These are phyloP conservation scores for Chloroceryle inda DNA, from an alignment of 2,797 vertebrate species.

Conservation along the genomic window DNA sequence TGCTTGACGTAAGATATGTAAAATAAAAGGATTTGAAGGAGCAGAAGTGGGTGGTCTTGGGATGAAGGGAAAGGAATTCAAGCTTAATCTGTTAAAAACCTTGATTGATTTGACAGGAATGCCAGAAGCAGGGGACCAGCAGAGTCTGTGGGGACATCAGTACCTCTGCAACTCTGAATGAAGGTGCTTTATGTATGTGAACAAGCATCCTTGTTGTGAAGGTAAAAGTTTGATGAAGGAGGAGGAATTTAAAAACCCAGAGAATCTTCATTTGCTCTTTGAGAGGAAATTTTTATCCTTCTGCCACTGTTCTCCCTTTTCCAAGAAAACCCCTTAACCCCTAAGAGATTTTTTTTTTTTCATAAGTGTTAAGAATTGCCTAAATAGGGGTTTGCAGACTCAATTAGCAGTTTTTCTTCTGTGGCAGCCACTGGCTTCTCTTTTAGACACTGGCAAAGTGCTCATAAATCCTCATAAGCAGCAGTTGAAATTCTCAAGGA, in stretches of 20 bases:
- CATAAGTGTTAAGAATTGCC: background rate
- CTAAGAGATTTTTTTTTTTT: background rate
- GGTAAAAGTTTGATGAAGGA: background rate
- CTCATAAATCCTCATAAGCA: background rate
- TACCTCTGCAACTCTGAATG: background rate
- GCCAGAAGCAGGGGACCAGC: background rate
- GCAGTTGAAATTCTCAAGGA: background rate
- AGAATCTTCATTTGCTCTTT: background rate
- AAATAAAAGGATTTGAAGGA: background rate
- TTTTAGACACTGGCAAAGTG: background rate
- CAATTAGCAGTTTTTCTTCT: background rate
- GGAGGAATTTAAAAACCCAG: background rate
- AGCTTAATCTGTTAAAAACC: conserved; percentile 22
- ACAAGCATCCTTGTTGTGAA: background rate
- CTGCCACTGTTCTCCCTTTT: background rate
- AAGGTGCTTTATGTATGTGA: background rate
- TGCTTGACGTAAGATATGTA: background rate
- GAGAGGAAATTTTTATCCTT: background rate
- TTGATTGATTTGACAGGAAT: conserved; percentile 26
- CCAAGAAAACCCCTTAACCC: background rate
- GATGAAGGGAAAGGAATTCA: conserved; percentile 12
- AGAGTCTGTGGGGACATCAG: background rate
- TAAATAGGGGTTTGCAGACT: background rate
- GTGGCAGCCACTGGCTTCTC: background rate
- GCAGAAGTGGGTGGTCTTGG: background rate